Evolutionary conservation across 2,888 invertebrate genomes (phyloP), one percentile per base, ranked within the genome.

Genomic region (Mycogona germanica): DNA sequence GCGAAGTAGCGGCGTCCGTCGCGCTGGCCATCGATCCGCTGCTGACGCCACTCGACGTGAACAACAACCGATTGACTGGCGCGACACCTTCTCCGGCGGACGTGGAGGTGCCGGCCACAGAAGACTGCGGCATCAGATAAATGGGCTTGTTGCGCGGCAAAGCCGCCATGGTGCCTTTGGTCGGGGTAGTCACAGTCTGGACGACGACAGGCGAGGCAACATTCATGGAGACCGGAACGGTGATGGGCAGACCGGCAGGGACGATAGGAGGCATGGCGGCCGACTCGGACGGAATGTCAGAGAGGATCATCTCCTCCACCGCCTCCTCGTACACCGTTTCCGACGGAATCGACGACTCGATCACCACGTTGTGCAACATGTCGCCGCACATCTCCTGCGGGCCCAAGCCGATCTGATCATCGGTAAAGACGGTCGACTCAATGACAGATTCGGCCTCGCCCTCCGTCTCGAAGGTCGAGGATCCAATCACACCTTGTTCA

Each of bases 81-180:
- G 21, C 12, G 26, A 37, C 49, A 30, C 32, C 41, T n/a, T 28
- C 32, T n/a, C 30, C 44, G 35, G 52, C 23, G 3, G 51, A 26
- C 21, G 38, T 38, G 1, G 52, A 28, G 9, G 52, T 52, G 12
- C 42, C 17, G 19, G 25, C 21, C 2, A 51, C 9, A 9, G 44
- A n/a, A 6, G 30, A 21, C 21, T 45, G 42, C 17, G 52, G 52
- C 21, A 52, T 21, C 21, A 52, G 26, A 41, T 52, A 52, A 14
- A 52, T 52, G 9, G 52, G 52, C 3, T 45, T 52, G 9, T 35
- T 35, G n/a, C 12, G 35, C 12, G 35, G 12, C 14, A 12, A n/a
- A 35, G 35, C 12, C 12, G 12, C 14, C 35, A n/a, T 35, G 35
- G 28, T 21, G 25, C 23, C 17, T 38, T 35, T 49, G 2, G 37